phyloP scores from a whole-genome alignment of 2,113 vertebrate species.

The Crotalus tigris region DNA sequence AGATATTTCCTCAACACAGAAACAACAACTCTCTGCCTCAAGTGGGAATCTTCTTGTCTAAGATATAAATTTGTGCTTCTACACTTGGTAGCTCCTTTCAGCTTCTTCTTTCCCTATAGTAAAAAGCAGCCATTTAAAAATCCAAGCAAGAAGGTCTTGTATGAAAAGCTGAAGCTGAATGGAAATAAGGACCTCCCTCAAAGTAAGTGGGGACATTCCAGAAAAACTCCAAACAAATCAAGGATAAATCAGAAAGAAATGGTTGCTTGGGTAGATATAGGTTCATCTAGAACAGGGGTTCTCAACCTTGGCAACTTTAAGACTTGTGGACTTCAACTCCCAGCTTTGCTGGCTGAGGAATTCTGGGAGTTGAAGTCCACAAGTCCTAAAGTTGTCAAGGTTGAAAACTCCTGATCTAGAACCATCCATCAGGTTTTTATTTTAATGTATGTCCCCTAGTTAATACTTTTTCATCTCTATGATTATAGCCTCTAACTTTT shows the following conservation, averaged over 20 bases:
- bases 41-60: not conserved
- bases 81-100: not conserved
- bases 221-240: not conserved
- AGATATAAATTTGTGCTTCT: not conserved
- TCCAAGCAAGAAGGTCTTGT: not conserved
- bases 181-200: not conserved
- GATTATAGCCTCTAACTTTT: not conserved
- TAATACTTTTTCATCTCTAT: not conserved
- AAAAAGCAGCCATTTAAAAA: not conserved
- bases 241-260: not conserved
- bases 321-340: no score
- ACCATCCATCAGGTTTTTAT: not conserved
- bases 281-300: not conserved
- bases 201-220: not conserved
- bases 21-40: not conserved
- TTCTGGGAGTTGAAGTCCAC: no score
- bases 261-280: not conserved
- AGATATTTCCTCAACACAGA: not conserved
- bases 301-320: no score
- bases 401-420: no score
- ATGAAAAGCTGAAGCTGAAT: not conserved
- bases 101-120: not conserved
- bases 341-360: no score
- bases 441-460: not conserved
- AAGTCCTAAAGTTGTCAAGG: no score